Conservation (phyloP, 2,113 vertebrate species). For the Paratilapia polleni region DNA sequence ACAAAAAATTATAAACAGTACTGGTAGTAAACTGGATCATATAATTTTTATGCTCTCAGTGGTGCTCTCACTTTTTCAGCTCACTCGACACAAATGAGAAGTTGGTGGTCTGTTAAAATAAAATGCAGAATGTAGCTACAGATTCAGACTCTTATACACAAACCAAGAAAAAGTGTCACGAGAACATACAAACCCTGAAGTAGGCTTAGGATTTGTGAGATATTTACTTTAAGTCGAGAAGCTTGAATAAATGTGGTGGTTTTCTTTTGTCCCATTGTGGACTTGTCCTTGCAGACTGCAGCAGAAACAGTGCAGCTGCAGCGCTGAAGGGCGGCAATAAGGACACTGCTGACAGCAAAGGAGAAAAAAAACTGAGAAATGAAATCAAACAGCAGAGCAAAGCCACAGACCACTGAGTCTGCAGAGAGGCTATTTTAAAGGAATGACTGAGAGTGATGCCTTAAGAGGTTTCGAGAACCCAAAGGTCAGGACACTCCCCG, state of each 20-base stretch:
- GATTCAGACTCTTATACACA: background rate
- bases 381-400: conserved; percentile 37
- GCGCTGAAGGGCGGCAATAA: conserved; percentile 49
- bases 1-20: background rate
- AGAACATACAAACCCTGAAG: no score
- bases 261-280: background rate
- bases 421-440: conserved; percentile 29
- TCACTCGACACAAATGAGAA: background rate
- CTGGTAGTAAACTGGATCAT: background rate
- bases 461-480: conserved; percentile 28
- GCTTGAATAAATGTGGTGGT: background rate
- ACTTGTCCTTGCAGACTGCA: conserved; percentile 56
- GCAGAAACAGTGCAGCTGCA: conserved; percentile 51
- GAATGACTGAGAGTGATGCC: background rate
- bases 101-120: background rate
- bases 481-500: conserved; percentile 38
- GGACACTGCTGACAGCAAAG: conserved; percentile 46
- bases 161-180: background rate
- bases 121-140: background rate
- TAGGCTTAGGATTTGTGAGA: no score
- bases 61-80: background rate
- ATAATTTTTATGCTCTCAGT: background rate
- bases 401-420: conserved; percentile 40
- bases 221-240: background rate
- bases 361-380: background rate